Percentiles rank a stretch among this genome's conserved stretches.
phyloP scores from a whole-genome alignment of 2,113 vertebrate species.

The Triplophysa tibetana region DNA sequence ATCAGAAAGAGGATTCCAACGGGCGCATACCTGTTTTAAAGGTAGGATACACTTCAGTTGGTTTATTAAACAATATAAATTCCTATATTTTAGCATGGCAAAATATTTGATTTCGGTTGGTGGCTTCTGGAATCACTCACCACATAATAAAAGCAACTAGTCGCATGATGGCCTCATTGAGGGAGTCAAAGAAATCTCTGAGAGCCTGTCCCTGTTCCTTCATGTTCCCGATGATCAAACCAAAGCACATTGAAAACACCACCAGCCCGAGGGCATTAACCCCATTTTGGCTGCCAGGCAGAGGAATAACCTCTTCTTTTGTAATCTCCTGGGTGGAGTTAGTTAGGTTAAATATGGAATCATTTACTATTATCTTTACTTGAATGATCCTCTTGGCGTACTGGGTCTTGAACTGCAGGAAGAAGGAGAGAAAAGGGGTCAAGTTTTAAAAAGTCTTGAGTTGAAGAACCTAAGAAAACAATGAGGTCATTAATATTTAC shows the following conservation, averaged over 20 bases:
- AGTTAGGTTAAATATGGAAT: conserved; percentile 74
- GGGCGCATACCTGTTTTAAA: conserved; percentile 85
- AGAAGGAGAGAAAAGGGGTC: conserved; percentile 35
- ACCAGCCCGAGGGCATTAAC: conserved; percentile 94
- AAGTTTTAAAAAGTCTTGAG: background rate
- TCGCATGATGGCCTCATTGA: conserved; percentile 97
- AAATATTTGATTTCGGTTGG: background rate
- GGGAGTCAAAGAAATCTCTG: conserved; percentile 90
- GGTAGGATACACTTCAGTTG: background rate
- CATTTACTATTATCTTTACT: conserved; percentile 77
- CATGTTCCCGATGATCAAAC: conserved; percentile 96
- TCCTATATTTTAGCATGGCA: too few species aligned
- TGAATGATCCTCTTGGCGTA: conserved; percentile 82
- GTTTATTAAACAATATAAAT: too few species aligned
- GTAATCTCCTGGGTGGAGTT: conserved; percentile 71
- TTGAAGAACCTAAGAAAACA: too few species aligned
- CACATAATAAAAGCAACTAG: conserved; percentile 96
- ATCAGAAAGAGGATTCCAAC: conserved; percentile 95
- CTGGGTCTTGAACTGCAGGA: conserved; percentile 91
- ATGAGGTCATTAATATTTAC: too few species aligned
- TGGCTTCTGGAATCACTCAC: conserved; percentile 67
- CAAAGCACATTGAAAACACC: conserved; percentile 96
- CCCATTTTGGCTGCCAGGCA: conserved; percentile 88
- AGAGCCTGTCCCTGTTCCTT: conserved; percentile 91
- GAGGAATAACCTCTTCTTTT: conserved; percentile 85